Evolutionary conservation across 2,888 invertebrate species (phyloP), one percentile per base, ranked within the genome.

Genomic region (Rotaria macrura): DNA sequence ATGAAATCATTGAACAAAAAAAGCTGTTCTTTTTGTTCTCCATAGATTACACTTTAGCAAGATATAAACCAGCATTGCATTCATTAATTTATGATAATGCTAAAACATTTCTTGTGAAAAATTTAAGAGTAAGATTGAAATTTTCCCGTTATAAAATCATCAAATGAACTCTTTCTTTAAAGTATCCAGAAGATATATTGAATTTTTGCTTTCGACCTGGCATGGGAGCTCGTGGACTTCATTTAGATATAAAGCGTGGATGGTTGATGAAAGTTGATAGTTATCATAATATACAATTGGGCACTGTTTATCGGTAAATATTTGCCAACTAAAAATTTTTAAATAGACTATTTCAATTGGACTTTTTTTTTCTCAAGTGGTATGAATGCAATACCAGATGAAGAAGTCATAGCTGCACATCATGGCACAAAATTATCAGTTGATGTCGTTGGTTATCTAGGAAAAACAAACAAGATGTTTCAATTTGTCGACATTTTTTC

Each of bases 401-500:
- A 94, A 14, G 96, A 97, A 92, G 96, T 97, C 43, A 92, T 95
- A 17, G 92, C 93, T 88, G 90, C 95, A 57, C 97, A 97, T 90
- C 95, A 90, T 29, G 92, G 92, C 17, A 89, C 89, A 20, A 91
- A 91, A 88, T 90, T 91, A 57, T 88, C 89, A 14, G 88, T 91
- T 40, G 89, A 90, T 86, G 88, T 90, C 85, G 90, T 87, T 47
- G 83, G 83, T 20, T 84, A 83, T 84, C 85, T 83, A 49, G 84
- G 86, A 79, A 86, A 34, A 84, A 94, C 90, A 52, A 87, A 88
- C 85, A 88, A 93, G 91, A 96, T 98, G 96, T 94, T 96, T 34
- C 97, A 98, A 90, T 92, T 98, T 88, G 96, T 97, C 10, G 98
- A 98, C 92, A 91, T 97, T 85, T 98, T 98, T 92, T 96, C 97